phyloP scores from a whole-genome alignment of 2,113 vertebrate genomes.

The Toxostoma redivivum region DNA sequence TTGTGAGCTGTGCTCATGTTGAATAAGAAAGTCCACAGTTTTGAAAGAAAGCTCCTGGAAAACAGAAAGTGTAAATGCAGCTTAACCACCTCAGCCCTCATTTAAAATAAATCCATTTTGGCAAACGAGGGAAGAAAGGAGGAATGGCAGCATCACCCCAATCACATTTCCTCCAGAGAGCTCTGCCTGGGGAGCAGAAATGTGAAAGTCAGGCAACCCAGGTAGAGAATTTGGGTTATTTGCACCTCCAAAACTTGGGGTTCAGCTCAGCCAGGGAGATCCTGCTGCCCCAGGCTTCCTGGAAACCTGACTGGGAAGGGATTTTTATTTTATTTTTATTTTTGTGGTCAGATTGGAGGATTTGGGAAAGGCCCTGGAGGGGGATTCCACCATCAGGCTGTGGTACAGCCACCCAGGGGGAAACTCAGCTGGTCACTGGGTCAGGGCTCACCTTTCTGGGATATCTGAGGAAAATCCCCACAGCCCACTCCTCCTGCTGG shows the following conservation, averaged over 20 bases:
- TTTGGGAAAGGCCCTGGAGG: not conserved
- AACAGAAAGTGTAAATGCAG: not conserved
- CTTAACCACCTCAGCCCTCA: not conserved
- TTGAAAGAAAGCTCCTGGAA: not conserved
- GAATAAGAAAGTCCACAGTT: not conserved
- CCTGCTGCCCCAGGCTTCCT: not conserved
- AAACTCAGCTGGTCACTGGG: not conserved
- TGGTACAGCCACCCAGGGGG: not conserved
- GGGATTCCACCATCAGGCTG: not conserved
- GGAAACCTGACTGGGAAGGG: not conserved
- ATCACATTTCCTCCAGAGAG: not conserved
- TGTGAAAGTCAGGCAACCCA: not conserved
- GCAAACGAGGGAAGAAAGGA: not conserved
- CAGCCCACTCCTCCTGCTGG: not conserved
- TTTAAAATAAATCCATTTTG: not conserved
- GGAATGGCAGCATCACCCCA: not conserved
- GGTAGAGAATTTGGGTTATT: accelerated
- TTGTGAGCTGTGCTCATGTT: not conserved
- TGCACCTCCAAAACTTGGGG: not conserved
- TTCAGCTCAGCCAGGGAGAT: not conserved
- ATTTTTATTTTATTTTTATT: not conserved
- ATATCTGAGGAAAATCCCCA: not conserved
- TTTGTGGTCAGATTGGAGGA: not conserved
- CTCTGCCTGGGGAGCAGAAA: not conserved
- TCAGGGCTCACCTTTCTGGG: not conserved